Base-by-base conservation (phyloP, 30 jellyfish, hydroid and myxozoan species). In the Aurelia coerulea region DNA sequence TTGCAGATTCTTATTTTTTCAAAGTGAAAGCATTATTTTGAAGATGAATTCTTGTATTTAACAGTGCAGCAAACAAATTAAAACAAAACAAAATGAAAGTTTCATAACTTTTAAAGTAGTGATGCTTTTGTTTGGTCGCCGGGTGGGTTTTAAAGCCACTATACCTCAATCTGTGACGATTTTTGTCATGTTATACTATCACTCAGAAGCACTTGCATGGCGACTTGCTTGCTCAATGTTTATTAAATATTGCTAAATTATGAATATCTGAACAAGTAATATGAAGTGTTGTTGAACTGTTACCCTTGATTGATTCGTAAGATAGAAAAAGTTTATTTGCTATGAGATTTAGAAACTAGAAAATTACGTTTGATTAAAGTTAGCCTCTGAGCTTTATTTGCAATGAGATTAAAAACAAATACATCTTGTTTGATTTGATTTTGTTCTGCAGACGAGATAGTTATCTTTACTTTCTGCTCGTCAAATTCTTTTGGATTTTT, bases 271-370 rank as follows among this genome's bases (percentile, higher is more conserved):
- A 60, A 58, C 4, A 60, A 60, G 15, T 9, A 17, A 60, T 17
- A 17, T 60, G 70, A 60, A 60, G 33, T 35, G 77, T 73, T 62
- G 82, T 23, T 84, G 93, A 84, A 84, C 93, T 84, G 93, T 84
- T 84, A 84, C 93, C 93, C 93, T 62, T 68, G 31, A 31, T 16
- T 58, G 51, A 75, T 51, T 39, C 60, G 69, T 17, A 65, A 62
- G 90, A 29, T 39, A 65, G 31, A 42, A 65, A 59, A 33, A 74
- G 12, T 50, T 17, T 49, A 16, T 10, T 17, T n/a, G 39, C 35
- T 29, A n/a, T 17, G 62, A 74, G 71, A 74, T 53, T 71, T 74
- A 37, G 85, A 60, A 60, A 60, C 35, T 17, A 17, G 31, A 34
- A 60, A 60, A 60, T 23, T n/a, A 60, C 70, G 56, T 46, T 46